Conservation (phyloP, 37 sponge, comb jelly and placozoan genomes). For the Spongia lamella region DNA sequence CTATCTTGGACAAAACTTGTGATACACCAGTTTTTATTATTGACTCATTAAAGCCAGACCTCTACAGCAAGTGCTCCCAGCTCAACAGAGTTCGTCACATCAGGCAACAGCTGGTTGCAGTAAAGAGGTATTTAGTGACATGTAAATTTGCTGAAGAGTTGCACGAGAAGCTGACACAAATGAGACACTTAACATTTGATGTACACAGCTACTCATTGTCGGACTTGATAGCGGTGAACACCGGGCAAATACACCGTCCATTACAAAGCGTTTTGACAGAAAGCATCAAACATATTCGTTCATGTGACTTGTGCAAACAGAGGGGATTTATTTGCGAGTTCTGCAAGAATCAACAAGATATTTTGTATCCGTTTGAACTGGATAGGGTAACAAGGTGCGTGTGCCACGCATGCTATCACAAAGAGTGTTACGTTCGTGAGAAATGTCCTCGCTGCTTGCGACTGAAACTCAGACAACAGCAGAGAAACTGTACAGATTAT, state of each 20-base stretch:
- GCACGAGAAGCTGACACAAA: not conserved
- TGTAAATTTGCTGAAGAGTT: constrained; percentile 29
- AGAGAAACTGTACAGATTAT: too few species aligned
- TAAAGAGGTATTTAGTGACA: constrained; percentile 46
- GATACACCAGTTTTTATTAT: constrained; percentile 71
- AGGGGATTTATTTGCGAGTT: constrained; percentile 96
- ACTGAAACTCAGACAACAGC: too few species aligned
- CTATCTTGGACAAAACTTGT: constrained; percentile 66
- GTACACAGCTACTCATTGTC: constrained; percentile 63
- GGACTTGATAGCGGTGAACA: constrained; percentile 63
- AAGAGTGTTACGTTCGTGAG: too few species aligned
- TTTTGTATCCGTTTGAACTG: constrained; percentile 93
- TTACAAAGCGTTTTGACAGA: not conserved
- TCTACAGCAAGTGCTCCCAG: constrained; percentile 34
- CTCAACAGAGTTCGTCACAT: constrained; percentile 43
- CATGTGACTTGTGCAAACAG: constrained; percentile 66
- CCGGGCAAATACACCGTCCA: not conserved
- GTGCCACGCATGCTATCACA: too few species aligned
- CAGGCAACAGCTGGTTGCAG: constrained; percentile 49
- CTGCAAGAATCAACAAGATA: constrained; percentile 72
- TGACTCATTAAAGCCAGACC: constrained; percentile 3
- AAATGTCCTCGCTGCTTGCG: too few species aligned
- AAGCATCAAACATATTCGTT: not conserved
- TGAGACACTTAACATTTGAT: constrained; percentile 66
- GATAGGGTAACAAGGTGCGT: constrained; percentile 60